Base-by-base conservation (phyloP, 2,888 invertebrate genomes). In the Drosophila merina region DNA sequence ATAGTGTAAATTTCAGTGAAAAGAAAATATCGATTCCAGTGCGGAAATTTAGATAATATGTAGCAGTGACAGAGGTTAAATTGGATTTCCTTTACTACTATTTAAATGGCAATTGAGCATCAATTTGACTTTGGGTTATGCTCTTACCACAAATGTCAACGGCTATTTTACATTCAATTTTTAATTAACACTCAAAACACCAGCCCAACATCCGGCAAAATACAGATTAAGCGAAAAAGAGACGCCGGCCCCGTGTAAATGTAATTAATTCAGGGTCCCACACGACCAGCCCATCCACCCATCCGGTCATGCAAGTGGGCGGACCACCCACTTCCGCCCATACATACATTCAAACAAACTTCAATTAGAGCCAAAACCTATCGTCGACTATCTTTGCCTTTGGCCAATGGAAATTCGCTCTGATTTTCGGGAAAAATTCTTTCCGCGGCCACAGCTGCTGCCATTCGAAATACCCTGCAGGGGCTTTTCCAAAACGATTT, bases 141-240 rank as follows among this genome's bases (percentile, higher is more conserved):
- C 30, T 38, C n/a, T 5, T n/a, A 12, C 72, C 66, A 36, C 72
- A 54, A 72, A 38, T 63, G 72, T 54, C 62, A 54, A 38, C 47
- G 60, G 71, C 72, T 55, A 67, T 75, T 72, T 68, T 74, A 71
- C 67, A 67, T 67, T 62, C 50, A 74, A 45, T 64, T 80, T 77
- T 75, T 74, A 81, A 83, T 84, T 75, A 74, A 74, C 66, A 71
- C 50, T 69, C 57, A 48, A 57, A 72, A 55, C 57, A 69, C 58
- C 52, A 60, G 50, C 44, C 30, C 33, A 31, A 12, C 58, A 45
- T 26, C 7, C 47, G 31, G 42, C 25, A 31, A 55, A 36, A 49
- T 25, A 42, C 63, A 49, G 49, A 49, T 40, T 30, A 20, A 54
- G 25, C 20, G 48, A 40, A 8, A 45, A 40, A 14, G 50, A n/a